A percentile compares a stretch with the other conserved stretches of the same genome.
phyloP scores from a whole-genome alignment of 2,113 vertebrate genomes.

The Microtus montanus region DNA sequence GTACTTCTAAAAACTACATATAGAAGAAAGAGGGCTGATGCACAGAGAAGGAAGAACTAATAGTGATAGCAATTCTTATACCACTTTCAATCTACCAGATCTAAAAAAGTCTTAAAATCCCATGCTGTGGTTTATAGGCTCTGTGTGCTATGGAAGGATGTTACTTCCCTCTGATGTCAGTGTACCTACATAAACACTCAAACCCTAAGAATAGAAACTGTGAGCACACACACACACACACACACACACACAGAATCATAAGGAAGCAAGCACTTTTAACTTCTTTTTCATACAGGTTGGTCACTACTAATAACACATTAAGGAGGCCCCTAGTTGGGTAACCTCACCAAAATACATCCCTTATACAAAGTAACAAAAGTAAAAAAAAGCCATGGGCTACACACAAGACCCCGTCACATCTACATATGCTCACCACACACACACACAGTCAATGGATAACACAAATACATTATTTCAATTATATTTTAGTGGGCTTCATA shows the following conservation, averaged over 20 bases:
- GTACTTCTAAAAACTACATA: not conserved
- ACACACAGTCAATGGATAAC: not conserved
- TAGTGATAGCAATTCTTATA: not conserved
- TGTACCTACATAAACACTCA: not conserved
- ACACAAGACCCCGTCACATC: not conserved
- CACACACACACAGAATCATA: accelerated
- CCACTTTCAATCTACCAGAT: not conserved
- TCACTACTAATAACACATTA: not conserved
- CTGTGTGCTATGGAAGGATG: not conserved
- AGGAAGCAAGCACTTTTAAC: not conserved
- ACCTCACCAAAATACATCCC: not conserved
- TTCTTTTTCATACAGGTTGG: not conserved
- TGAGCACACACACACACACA: accelerated
- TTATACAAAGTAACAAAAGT: not conserved
- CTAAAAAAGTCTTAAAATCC: not conserved
- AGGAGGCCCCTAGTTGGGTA: not conserved
- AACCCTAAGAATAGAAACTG: not conserved
- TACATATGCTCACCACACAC: too few relatives aligned
- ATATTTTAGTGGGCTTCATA: not conserved
- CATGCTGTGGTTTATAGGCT: not conserved
- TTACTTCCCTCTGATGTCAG: not conserved
- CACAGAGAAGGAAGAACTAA: not conserved
- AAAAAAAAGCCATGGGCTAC: not conserved
- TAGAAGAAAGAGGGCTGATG: not conserved
- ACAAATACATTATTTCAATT: not conserved